phyloP scores from a whole-genome alignment of 1,140 invertebrate species.

The Planococcus citri region DNA sequence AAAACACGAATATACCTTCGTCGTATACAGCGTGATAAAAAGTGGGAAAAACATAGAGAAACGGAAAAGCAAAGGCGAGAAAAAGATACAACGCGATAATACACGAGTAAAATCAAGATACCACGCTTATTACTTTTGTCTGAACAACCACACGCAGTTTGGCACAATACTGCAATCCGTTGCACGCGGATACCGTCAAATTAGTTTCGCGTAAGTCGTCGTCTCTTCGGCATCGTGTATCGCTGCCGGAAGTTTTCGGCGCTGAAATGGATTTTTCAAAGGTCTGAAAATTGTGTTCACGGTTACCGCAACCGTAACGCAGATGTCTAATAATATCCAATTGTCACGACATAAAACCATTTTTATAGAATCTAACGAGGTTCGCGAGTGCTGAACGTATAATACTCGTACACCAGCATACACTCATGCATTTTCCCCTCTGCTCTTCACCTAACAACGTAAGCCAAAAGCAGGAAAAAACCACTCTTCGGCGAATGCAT shows the following conservation, averaged over 20 bases:
- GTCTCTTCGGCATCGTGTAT: no score
- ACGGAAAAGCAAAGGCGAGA: no score
- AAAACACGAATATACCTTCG: no score
- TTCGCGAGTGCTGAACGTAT: background rate
- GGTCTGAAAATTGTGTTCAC: background rate
- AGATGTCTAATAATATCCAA: slow-evolving; percentile 7
- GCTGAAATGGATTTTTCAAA: slow-evolving; percentile 7
- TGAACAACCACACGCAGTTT: background rate
- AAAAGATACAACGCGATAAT: no score
- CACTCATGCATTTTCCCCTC: no score
- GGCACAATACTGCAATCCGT: background rate
- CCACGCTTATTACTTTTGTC: background rate
- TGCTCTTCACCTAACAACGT: no score
- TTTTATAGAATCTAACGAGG: slow-evolving; percentile 2
- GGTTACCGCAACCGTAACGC: background rate
- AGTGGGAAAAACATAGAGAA: no score
- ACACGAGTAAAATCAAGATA: no score
- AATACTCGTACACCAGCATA: no score
- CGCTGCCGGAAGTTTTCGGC: background rate
- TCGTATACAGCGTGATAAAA: no score
- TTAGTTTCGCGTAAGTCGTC: background rate
- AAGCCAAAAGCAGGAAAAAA: no score
- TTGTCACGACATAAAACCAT: slow-evolving; percentile 6
- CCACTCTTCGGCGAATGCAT: no score
- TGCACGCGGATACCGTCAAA: background rate